Evolutionary conservation across 2,113 vertebrate species (phyloP).

Genomic region (Lampris megalopsis): DNA sequence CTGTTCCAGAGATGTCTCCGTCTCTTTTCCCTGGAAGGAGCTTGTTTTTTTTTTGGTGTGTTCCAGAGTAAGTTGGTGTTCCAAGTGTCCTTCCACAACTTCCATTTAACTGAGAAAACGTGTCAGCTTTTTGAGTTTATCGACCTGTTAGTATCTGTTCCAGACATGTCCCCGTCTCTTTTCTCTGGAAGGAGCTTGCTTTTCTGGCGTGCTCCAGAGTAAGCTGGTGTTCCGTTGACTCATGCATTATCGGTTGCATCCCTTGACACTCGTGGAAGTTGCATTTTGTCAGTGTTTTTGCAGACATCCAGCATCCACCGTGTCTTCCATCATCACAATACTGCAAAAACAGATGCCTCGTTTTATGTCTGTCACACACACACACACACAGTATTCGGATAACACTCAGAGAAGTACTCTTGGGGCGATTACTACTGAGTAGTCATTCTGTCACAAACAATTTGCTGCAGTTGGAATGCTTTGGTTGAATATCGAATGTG

Average conservation of each 20-base stretch:
- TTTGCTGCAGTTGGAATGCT: neutral
- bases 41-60: neutral
- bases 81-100: neutral
- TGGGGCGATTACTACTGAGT: neutral
- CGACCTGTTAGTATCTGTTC: neutral
- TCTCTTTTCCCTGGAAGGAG: conserved; percentile 30
- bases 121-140: conserved; percentile 23
- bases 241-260: neutral
- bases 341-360: conserved; percentile 5
- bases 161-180: conserved; percentile 49
- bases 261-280: neutral
- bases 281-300: neutral
- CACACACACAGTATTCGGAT: neutral
- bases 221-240: neutral
- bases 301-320: neutral
- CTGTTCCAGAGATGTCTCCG: conserved; percentile 39
- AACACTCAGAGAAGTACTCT: neutral
- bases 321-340: neutral
- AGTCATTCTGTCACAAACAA: neutral
- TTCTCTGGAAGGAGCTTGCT: conserved; percentile 14
- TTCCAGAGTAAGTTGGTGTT: neutral
- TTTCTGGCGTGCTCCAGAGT: neutral
- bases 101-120: conserved; percentile 41
- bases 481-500: neutral
- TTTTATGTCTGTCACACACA: neutral